A percentile compares a stretch with the other conserved stretches of the same genome.
Evolutionary conservation across 2,888 invertebrate species (phyloP).

Genomic region (Caenorhabditis sp.): DNA sequence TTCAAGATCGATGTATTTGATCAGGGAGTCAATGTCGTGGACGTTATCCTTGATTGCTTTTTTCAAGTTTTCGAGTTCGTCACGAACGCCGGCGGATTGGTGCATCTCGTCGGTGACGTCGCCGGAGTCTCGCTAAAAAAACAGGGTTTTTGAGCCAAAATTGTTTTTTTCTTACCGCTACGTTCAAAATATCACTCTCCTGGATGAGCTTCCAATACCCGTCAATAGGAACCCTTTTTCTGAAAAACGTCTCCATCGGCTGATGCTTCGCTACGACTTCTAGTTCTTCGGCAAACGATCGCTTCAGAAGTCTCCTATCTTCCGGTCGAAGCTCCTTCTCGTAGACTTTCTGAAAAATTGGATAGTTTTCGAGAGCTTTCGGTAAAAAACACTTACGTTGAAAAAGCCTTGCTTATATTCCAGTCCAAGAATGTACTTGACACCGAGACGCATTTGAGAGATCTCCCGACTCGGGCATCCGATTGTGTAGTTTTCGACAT

Average conservation of each 20-base stretch:
- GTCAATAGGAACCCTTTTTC: background rate
- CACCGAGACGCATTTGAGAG: background rate
- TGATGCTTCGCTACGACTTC: background rate
- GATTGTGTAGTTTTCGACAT: background rate
- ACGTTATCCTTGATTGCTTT: background rate
- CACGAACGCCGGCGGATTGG: too few species aligned
- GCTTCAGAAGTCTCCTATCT: background rate
- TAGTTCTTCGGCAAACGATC: conserved; percentile 7
- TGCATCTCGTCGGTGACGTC: too few species aligned
- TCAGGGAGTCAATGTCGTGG: background rate
- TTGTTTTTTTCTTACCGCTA: background rate
- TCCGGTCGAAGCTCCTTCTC: background rate
- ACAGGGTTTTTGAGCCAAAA: background rate
- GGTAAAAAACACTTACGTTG: conserved; percentile 9
- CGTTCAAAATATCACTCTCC: background rate
- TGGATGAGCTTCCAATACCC: conserved; percentile 11
- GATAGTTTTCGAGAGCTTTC: background rate
- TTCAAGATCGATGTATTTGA: conserved; percentile 22
- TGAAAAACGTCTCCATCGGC: conserved; percentile 22
- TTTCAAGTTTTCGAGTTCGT: too few species aligned
- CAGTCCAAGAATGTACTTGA: background rate
- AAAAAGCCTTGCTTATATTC: background rate
- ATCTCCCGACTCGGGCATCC: background rate
- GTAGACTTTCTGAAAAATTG: conserved; percentile 9
- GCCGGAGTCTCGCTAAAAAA: background rate